These are phyloP conservation scores for Scaptomyza pallida DNA, from an alignment of 1,140 invertebrate species.

Conservation along the genomic window DNA sequence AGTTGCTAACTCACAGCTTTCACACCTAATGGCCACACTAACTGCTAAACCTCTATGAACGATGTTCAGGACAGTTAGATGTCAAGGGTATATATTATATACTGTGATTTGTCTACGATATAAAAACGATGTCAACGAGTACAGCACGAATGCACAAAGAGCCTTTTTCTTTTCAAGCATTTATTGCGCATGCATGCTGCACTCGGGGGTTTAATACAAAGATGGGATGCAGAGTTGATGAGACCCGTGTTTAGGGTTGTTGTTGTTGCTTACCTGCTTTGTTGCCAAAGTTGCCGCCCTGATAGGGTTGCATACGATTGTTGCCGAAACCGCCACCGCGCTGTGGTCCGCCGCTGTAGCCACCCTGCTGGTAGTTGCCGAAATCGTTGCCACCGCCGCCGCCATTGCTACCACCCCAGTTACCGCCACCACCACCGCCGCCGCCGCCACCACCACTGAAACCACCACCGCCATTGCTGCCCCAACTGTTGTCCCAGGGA, in stretches of 20 bases:
- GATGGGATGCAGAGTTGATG: constrained; percentile 47
- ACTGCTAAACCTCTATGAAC: background rate
- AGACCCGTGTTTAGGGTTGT: constrained; percentile 76
- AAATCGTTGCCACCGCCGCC: constrained; percentile 86
- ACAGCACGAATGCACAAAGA: background rate
- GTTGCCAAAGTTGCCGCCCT: constrained; percentile 69
- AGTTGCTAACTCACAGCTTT: background rate
- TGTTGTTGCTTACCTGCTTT: constrained; percentile 82
- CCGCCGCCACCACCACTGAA: constrained; percentile 48
- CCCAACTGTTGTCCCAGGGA: constrained; percentile 85
- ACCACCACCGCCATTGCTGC: constrained; percentile 66
- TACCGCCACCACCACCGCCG: constrained; percentile 54
- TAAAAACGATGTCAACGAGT: background rate
- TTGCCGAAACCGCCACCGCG: constrained; percentile 85
- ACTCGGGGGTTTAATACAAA: background rate
- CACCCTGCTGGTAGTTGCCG: constrained; percentile 89
- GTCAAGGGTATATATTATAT: background rate
- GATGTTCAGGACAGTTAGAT: background rate
- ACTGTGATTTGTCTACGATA: background rate
- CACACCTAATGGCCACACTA: background rate
- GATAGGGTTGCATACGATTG: constrained; percentile 86
- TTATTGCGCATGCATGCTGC: background rate
- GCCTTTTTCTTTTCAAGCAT: background rate
- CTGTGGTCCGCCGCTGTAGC: constrained; percentile 89
- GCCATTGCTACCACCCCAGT: constrained; percentile 78